Evolutionary conservation across 1,140 invertebrate species (phyloP), one percentile per base, ranked within the genome.

Genomic region (Holotrichia oblita): DNA sequence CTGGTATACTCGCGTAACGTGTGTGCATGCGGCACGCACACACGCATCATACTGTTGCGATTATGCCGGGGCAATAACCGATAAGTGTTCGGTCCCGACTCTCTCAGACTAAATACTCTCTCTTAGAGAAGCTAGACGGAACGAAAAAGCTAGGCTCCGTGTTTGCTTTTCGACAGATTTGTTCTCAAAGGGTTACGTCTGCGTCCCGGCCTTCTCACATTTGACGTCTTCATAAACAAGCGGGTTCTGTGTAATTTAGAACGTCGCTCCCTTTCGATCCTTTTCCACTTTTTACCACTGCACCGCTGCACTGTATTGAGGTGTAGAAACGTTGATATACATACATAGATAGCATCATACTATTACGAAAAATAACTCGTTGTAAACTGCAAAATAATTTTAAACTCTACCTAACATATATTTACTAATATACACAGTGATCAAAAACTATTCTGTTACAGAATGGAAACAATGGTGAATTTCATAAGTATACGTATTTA

Each of bases 21-120:
- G n/a, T 17, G 48, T n/a, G 14, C n/a, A 55, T 55, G 48, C 48
- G 14, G 20, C 22, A 64, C 22, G 22, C 61, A 22, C 27, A 34
- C 61, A 22, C 61, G 22, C 20, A 69, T 69, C 40, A 41, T 41
- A 74, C 73, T 74, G 73, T 74, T 74, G 73, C 73, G 73, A 74
- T 74, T 74, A 74, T 74, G 34, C 73, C 40, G 73, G 73, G 73
- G 73, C 73, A 74, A 74, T 74, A 74, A 74, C 73, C 73, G 73
- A 74, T 74, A 74, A 41, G 14, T 74, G 34, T 44, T 74, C 73
- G 73, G 73, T 17, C 61, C 22, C 48, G 48, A 55, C 48, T 14
- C 10, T 17, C 61, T 40, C 73, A 74, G 73, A 74, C 73, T 74
- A 74, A 74, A 74, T 74, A 74, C 34, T 74, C 73, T 12, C 73